Evolutionary conservation across 2,797 vertebrate genomes (phyloP), one percentile per base, ranked within the genome.

Genomic region (Chelon labrosus): DNA sequence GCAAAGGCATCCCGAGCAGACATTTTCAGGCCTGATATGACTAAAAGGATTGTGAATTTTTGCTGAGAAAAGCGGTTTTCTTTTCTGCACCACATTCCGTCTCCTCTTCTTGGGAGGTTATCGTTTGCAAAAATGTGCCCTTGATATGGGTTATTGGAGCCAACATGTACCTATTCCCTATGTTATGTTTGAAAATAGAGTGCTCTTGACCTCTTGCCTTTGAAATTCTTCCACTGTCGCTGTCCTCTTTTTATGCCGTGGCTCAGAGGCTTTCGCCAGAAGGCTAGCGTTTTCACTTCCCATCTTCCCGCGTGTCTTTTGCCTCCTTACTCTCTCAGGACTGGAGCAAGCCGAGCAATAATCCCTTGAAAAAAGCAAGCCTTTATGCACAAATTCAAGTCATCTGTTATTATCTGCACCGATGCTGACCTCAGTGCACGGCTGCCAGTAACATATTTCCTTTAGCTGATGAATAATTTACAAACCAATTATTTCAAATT

Each of bases 151-250:
- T 88, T 92, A 74, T 71, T 83, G 77, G 80, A 82, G 77, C 79
- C 86, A 74, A 82, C 79, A 69, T 87, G 82, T 79, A 77, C 85
- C 82, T 80, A 73, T 88, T 90, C 76, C 85, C 85, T 67, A 82
- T 77, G 87, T 90, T 87, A 88, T 84, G 79, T 85, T 89, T 84
- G 79, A 91, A 93, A 94, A 94, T 94, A 91, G 91, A 92, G 84
- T 82, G 73, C 85, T 91, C 82, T 82, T 93, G 92, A 94, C 92
- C 92, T 75, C 82, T 67, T 81, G 84, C 87, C 84, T 92, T 90
- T 93, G 85, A 87, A 93, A 89, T 86, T 76, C 71, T 78, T 77
- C 68, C 70, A 70, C 86, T 80, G 77, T 84, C 54, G 35, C 79
- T 82, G 84, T 85, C 81, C 77, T 88, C 87, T 82, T 89, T 90